phyloP scores from a whole-genome alignment of 2,113 vertebrate genomes.

The Zosterops borbonicus region DNA sequence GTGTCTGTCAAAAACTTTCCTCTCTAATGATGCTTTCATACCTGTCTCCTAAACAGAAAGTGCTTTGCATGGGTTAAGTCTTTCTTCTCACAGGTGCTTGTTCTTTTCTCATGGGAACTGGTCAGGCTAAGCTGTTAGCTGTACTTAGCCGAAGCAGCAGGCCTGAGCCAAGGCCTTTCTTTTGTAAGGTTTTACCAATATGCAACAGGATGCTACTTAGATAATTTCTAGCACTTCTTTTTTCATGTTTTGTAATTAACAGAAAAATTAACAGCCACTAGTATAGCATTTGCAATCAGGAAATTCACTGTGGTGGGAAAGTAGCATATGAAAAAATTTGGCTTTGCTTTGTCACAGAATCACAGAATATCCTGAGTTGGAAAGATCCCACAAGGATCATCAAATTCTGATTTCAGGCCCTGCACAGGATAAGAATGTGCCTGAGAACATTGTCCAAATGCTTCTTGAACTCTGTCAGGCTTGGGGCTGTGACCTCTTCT shows the following conservation, averaged over 20 bases:
- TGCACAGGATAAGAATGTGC: not conserved
- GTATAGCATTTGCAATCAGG: not conserved
- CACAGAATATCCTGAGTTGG: not conserved
- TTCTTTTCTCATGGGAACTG: not conserved
- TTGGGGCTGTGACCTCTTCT: not conserved
- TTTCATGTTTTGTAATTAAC: not conserved
- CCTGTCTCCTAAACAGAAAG: not conserved
- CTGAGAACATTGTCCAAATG: not conserved
- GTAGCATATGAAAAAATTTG: not conserved
- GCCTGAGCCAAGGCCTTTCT: not conserved
- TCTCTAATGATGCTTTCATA: not conserved
- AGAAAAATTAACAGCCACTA: not conserved
- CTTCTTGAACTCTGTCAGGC: not conserved
- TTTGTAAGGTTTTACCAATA: not conserved
- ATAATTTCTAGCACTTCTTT: not conserved
- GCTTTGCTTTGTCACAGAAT: not conserved
- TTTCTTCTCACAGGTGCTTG: not conserved
- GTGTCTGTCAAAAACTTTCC: not conserved
- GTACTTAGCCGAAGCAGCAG: not conserved
- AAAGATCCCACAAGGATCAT: not conserved
- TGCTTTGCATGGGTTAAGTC: not conserved
- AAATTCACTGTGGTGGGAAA: not conserved
- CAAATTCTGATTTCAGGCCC: not conserved
- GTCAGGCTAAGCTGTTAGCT: not conserved
- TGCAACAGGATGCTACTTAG: not conserved